Percentiles rank a stretch among this genome's conserved stretches.
These are phyloP conservation scores for Gymnocephalus cernua DNA, from an alignment of 2,113 vertebrate genomes.

Conservation along the genomic window DNA sequence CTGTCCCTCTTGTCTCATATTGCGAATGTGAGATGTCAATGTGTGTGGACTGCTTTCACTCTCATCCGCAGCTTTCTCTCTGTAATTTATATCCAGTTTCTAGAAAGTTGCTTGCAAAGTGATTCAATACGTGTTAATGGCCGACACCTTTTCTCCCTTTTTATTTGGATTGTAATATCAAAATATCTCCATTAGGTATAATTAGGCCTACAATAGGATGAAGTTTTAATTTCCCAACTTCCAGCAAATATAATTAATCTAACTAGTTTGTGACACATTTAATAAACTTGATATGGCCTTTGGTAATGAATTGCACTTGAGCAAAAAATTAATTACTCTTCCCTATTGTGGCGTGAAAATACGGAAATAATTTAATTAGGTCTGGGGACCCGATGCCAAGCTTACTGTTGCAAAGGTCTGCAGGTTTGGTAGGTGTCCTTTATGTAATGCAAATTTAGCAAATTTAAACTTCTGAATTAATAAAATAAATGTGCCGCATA, in stretches of 20 bases:
- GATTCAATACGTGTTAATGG: constrained; percentile 37
- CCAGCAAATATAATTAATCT: constrained; percentile 73
- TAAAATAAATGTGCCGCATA: neutral
- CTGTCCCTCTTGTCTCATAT: constrained; percentile 27
- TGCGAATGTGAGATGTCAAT: neutral
- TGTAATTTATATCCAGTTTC: neutral
- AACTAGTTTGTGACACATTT: constrained; percentile 76
- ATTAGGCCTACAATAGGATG: constrained; percentile 52
- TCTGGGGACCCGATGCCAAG: constrained; percentile 48
- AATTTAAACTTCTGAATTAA: neutral
- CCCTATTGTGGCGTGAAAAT: constrained; percentile 69
- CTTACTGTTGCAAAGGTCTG: constrained; percentile 40
- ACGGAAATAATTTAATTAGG: constrained; percentile 73
- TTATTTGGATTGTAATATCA: constrained; percentile 16
- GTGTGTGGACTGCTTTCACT: neutral
- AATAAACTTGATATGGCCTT: constrained; percentile 71
- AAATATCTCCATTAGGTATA: constrained; percentile 67
- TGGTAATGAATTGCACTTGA: constrained; percentile 73
- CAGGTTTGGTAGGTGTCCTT: constrained; percentile 23
- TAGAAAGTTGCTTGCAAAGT: constrained; percentile 8
- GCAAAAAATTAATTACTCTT: constrained; percentile 72
- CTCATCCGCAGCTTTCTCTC: neutral
- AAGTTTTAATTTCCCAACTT: constrained; percentile 72
- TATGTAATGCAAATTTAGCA: constrained; percentile 3
- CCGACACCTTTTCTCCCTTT: neutral